These are phyloP conservation scores for Astreopora myriophthalma DNA, from an alignment of 64 coral and sea anemone species.

Conservation along the genomic window DNA sequence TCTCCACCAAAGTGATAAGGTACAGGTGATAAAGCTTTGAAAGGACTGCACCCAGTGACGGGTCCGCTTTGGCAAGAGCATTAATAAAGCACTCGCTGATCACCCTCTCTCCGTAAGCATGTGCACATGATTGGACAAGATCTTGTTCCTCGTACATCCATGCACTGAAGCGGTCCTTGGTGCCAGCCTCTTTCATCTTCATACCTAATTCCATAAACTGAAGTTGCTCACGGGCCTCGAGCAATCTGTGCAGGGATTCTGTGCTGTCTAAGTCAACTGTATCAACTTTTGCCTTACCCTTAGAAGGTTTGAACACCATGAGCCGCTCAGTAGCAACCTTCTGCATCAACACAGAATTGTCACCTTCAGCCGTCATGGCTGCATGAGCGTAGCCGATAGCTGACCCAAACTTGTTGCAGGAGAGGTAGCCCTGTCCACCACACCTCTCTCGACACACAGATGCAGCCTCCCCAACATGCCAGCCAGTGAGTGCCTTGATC, in stretches of 20 bases:
- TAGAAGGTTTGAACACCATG: conserved; percentile 74
- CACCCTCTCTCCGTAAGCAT: conserved; percentile 78
- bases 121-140: conserved; percentile 76
- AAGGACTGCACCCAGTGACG: conserved; percentile 64
- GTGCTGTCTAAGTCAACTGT: conserved; percentile 57
- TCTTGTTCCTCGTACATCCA: conserved; percentile 94
- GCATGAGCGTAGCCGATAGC: conserved; percentile 77
- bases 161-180: conserved; percentile 62
- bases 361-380: conserved; percentile 90
- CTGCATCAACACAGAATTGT: conserved; percentile 93
- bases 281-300: neutral
- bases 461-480: conserved; percentile 80
- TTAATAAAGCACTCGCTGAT: conserved; percentile 73
- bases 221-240: conserved; percentile 70
- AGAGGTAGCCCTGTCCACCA: conserved; percentile 87
- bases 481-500: conserved; percentile 86
- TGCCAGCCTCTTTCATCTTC: conserved; percentile 79
- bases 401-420: conserved; percentile 84
- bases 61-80: conserved; percentile 46
- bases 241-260: conserved; percentile 65
- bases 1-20: conserved; percentile 69
- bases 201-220: conserved; percentile 79
- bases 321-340: conserved; percentile 87
- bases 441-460: conserved; percentile 77
- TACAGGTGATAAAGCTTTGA: conserved; percentile 76